Conservation (phyloP, 1,140 invertebrate genomes). For the Metaphire vulgaris region DNA sequence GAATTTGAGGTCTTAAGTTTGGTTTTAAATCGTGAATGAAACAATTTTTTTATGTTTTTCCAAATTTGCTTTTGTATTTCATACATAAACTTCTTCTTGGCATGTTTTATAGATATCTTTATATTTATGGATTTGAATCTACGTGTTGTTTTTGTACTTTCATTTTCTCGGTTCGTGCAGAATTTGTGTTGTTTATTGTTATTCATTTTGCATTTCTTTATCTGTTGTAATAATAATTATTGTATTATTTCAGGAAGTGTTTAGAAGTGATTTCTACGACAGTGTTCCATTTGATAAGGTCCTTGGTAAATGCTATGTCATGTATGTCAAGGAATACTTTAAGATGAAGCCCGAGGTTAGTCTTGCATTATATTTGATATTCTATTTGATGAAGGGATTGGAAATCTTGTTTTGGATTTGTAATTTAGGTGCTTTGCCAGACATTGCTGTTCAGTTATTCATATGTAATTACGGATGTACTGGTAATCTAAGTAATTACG, state of each 20-base stretch:
- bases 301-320: slow-evolving; percentile 82
- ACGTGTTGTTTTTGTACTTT: too few species aligned
- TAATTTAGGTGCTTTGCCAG: too few species aligned
- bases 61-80: neutral
- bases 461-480: too few species aligned
- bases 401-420: too few species aligned
- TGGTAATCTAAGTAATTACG: too few species aligned
- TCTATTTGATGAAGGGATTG: too few species aligned
- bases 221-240: slow-evolving; percentile 11
- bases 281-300: slow-evolving; percentile 78
- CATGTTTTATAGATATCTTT: neutral
- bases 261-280: slow-evolving; percentile 82
- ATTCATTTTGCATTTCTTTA: too few species aligned
- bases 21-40: slow-evolving; percentile 8
- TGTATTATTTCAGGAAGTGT: slow-evolving; percentile 69
- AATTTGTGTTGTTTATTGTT: too few species aligned
- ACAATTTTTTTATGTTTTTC: neutral
- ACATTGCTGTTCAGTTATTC: too few species aligned
- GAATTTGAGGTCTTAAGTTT: slow-evolving; percentile 20
- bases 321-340: slow-evolving; percentile 93
- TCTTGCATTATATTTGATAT: too few species aligned
- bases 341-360: slow-evolving; percentile 69
- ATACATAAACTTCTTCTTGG: neutral
- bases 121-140: neutral
- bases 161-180: too few species aligned